Evolutionary conservation across 2,797 vertebrate genomes (phyloP).

Genomic region (Melanotaenia parkinsoni): DNA sequence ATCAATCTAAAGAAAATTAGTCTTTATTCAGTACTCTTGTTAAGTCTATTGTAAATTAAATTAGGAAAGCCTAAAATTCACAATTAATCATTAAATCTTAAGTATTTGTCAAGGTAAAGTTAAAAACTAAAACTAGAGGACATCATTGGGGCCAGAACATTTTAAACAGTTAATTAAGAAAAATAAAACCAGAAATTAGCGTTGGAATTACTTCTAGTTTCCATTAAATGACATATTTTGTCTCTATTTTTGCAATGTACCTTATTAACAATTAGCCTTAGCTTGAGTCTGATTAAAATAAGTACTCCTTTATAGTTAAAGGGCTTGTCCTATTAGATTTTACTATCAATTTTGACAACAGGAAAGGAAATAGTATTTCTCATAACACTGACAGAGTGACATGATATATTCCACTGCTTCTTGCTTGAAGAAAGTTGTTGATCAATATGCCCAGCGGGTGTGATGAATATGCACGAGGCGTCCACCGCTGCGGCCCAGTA

Average conservation of each 20-base stretch:
- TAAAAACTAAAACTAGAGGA: conserved; percentile 14
- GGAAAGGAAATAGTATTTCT: conserved; percentile 47
- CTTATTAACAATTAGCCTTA: conserved; percentile 49
- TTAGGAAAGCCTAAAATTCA: background rate
- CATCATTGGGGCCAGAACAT: conserved; percentile 22
- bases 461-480: conserved; percentile 99
- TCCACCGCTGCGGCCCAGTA: conserved; percentile 88
- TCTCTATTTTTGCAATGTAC: conserved; percentile 23
- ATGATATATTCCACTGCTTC: conserved; percentile 63
- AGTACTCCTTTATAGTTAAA: conserved; percentile 42
- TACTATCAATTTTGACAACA: conserved; percentile 62
- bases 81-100: background rate
- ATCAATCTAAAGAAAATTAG: background rate
- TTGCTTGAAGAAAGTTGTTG: conserved; percentile 85
- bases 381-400: conserved; percentile 40
- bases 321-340: conserved; percentile 45
- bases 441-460: conserved; percentile 95
- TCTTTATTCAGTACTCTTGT: background rate
- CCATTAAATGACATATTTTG: conserved; percentile 48
- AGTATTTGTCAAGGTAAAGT: conserved; percentile 6
- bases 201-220: conserved; percentile 39
- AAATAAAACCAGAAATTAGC: conserved; percentile 40
- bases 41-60: background rate
- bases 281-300: conserved; percentile 55
- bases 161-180: conserved; percentile 41